Evolutionary conservation across 2,113 vertebrate genomes (phyloP).

Genomic region (Polypterus senegalus): DNA sequence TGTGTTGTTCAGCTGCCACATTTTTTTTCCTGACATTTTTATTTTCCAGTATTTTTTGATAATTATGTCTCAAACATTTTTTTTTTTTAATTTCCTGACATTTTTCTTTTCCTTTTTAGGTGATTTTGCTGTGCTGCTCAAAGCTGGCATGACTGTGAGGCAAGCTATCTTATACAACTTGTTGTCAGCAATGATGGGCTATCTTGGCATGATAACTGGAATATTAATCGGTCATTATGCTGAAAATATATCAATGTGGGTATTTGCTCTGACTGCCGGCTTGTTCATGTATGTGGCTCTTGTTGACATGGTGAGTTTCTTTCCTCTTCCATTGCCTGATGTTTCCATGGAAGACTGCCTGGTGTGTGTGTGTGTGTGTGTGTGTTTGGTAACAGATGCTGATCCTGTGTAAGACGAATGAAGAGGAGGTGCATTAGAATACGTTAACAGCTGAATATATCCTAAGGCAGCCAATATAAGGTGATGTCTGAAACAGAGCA

Average conservation of each 20-base stretch:
- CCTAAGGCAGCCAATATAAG: too few relatives aligned
- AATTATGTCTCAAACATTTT: not conserved
- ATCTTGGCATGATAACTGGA: constrained; percentile 78
- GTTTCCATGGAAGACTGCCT: not conserved
- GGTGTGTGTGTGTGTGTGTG: not conserved
- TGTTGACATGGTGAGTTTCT: constrained; percentile 89
- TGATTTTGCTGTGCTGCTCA: constrained; percentile 88
- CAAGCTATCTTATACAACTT: constrained; percentile 88
- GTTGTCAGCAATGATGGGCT: constrained; percentile 85
- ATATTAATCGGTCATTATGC: constrained; percentile 91
- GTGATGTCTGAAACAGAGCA: too few relatives aligned
- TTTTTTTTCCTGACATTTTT: too few relatives aligned
- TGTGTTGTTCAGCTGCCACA: too few relatives aligned
- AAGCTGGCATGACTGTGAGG: constrained; percentile 90
- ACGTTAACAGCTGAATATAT: too few relatives aligned
- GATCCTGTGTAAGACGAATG: too few relatives aligned
- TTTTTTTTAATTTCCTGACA: too few relatives aligned
- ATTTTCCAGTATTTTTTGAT: not conserved
- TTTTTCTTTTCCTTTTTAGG: constrained; percentile 42
- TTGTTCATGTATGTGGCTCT: constrained; percentile 95
- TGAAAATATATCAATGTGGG: constrained; percentile 88
- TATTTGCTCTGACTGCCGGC: constrained; percentile 91
- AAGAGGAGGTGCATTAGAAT: too few relatives aligned
- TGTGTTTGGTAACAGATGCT: not conserved
- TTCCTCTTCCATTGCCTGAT: too few relatives aligned